phyloP scores from a whole-genome alignment of 2,113 vertebrate genomes.

The Rousettus leschenaultii region DNA sequence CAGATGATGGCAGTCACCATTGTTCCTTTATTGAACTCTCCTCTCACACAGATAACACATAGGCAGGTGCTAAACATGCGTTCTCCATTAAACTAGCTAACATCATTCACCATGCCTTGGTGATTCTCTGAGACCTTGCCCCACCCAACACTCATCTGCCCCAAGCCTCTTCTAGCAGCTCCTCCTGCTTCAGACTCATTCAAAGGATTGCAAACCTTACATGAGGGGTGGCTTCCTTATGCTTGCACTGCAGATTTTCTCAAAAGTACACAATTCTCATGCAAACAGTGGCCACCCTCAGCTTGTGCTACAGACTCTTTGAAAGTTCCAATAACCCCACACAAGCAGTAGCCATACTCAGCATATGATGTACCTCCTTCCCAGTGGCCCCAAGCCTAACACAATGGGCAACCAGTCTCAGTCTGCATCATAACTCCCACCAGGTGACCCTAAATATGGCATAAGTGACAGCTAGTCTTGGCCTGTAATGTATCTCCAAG shows the following conservation, averaged over 20 bases:
- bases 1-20: too few relatives aligned
- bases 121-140: not conserved
- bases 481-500: not conserved
- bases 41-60: not conserved
- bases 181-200: not conserved
- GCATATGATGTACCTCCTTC: not conserved
- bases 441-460: not conserved
- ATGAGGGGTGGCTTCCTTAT: not conserved
- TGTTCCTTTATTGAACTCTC: not conserved
- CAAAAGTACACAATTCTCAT: not conserved
- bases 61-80: not conserved
- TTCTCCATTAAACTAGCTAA: not conserved
- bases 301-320: not conserved
- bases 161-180: not conserved
- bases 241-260: not conserved
- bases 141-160: not conserved
- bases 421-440: not conserved
- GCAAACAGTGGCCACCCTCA: not conserved
- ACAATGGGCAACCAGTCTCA: not conserved
- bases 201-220: not conserved
- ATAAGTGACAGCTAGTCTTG: not conserved
- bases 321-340: not conserved
- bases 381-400: not conserved
- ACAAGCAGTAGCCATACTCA: not conserved
- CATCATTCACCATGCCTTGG: accelerated